Conservation (phyloP, 2,113 vertebrate species). For the Ciconia maguari region DNA sequence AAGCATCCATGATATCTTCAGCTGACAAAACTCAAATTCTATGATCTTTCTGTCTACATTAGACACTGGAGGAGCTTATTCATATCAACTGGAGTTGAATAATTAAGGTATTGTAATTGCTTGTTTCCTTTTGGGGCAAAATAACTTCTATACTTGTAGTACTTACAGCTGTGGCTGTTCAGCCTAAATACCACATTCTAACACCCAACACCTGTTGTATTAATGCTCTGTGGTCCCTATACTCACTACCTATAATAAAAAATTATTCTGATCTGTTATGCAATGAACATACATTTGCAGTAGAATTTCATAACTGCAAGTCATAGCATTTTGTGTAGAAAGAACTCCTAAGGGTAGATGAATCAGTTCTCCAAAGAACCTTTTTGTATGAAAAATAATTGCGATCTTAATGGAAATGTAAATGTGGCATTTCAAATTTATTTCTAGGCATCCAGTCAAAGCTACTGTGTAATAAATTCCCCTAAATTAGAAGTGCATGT, state of each 20-base stretch:
- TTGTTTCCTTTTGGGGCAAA: not conserved
- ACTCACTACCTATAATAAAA: not conserved
- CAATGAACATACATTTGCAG: not conserved
- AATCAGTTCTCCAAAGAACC: not conserved
- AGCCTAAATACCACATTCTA: not conserved
- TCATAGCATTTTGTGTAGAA: not conserved
- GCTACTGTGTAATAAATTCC: not conserved
- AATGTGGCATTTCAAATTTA: not conserved
- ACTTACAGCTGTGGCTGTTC: not conserved
- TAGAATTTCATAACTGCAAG: not conserved
- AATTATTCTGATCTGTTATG: not conserved
- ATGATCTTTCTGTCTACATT: not conserved
- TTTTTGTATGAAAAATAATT: not conserved
- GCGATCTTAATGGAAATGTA: not conserved
- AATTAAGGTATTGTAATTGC: not conserved
- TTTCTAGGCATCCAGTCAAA: slow-evolving; percentile 3
- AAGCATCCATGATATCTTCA: not conserved
- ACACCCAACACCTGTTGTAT: not conserved
- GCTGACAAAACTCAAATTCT: not conserved
- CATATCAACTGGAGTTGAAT: not conserved
- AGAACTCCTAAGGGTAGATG: not conserved
- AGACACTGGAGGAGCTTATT: not conserved
- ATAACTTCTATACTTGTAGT: not conserved
- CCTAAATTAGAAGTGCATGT: not conserved
- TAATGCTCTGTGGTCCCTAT: not conserved